A percentile compares a stretch with the other conserved stretches of the same genome.
Conservation (phyloP, 2,113 vertebrate genomes). For the Microtus oregoni region DNA sequence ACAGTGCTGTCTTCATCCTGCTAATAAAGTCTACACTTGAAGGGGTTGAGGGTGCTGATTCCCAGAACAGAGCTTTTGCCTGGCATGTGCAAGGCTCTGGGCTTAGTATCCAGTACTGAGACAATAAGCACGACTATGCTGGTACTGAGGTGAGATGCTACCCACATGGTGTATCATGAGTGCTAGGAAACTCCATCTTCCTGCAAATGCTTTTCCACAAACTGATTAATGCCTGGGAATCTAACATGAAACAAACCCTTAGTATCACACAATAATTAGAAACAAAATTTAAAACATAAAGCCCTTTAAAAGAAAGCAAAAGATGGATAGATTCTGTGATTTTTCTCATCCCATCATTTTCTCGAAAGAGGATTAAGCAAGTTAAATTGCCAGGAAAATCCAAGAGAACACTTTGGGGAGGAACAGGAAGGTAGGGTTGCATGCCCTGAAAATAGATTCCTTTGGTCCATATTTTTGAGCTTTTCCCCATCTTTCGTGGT, state of each 20-base stretch:
- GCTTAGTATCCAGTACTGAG: background rate
- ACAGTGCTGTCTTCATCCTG: background rate
- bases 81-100: background rate
- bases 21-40: background rate
- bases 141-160: background rate
- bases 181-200: background rate
- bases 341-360: background rate
- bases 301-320: background rate
- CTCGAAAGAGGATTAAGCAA: background rate
- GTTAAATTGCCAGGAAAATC: background rate
- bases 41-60: too few relatives aligned
- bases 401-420: background rate
- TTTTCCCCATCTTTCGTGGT: background rate
- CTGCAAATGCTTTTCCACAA: background rate
- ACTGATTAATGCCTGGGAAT: constrained; percentile 5
- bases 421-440: background rate
- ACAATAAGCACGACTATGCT: background rate
- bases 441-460: constrained; percentile 1
- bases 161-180: background rate
- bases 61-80: background rate
- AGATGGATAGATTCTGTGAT: background rate
- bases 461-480: background rate
- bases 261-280: constrained; percentile 28
- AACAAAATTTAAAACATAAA: constrained; percentile 39
- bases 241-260: constrained; percentile 17